Percentiles rank a stretch among this genome's conserved stretches.
phyloP scores from a whole-genome alignment of 2,888 invertebrate genomes.

The Corythucha ciliata region DNA sequence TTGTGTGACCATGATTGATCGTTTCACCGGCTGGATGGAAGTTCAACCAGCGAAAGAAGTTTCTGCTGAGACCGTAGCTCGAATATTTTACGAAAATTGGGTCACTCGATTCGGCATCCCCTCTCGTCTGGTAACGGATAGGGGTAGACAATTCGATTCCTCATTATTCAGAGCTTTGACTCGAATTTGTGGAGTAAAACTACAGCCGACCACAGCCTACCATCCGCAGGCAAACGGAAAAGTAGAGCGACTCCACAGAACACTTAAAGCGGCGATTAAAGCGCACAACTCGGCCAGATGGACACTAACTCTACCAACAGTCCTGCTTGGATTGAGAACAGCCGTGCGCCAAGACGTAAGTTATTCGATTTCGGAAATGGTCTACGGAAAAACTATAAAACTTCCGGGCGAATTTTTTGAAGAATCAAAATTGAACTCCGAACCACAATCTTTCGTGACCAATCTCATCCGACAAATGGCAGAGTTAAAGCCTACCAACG shows the following conservation, averaged over 20 bases:
- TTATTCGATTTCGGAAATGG: conserved; percentile 10
- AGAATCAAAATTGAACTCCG: too few relatives aligned
- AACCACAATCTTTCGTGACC: too few relatives aligned
- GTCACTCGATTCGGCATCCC: conserved; percentile 42
- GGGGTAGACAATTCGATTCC: conserved; percentile 40
- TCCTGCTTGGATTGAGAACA: conserved; percentile 18
- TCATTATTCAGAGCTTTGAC: conserved; percentile 13
- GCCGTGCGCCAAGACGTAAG: conserved; percentile 9
- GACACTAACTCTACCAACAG: conserved; percentile 13
- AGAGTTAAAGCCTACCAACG: too few relatives aligned
- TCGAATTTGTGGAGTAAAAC: conserved; percentile 32
- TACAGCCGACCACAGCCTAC: conserved; percentile 35
- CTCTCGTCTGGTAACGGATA: conserved; percentile 37
- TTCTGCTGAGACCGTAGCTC: conserved; percentile 40
- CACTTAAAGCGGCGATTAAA: conserved; percentile 14
- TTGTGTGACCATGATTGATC: conserved; percentile 39
- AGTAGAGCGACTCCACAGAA: conserved; percentile 13
- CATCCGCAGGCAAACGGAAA: conserved; percentile 16
- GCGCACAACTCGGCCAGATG: conserved; percentile 8
- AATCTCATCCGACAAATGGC: too few relatives aligned
- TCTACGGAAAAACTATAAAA: conserved; percentile 3
- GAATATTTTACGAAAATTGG: conserved; percentile 40
- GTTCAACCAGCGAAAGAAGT: conserved; percentile 39
- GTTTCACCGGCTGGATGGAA: conserved; percentile 41
- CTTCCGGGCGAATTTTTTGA: conserved; percentile 6